Evolutionary conservation across 2,797 vertebrate genomes (phyloP).

Genomic region (Merluccius polli): DNA sequence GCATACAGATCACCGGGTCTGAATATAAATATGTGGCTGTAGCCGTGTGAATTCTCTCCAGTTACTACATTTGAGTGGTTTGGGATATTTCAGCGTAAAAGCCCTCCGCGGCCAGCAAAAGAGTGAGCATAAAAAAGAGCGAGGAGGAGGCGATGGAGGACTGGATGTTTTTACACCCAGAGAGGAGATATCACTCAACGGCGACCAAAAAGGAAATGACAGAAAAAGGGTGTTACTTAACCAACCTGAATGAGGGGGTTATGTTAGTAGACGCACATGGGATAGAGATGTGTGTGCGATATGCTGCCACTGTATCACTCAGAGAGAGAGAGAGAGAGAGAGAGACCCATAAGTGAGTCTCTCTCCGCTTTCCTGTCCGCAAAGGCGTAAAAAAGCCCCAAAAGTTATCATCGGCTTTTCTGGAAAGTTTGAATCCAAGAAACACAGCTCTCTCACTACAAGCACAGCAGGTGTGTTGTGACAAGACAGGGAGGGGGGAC

Average conservation of each 20-base stretch:
- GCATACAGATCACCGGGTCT: not conserved
- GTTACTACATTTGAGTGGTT: not conserved
- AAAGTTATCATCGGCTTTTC: too few species aligned
- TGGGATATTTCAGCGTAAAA: not conserved
- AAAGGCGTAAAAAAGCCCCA: too few species aligned
- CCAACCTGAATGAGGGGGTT: not conserved
- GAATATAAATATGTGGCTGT: not conserved
- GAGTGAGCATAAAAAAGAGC: not conserved
- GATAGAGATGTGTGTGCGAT: not conserved
- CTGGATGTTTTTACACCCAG: too few species aligned
- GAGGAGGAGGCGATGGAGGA: not conserved
- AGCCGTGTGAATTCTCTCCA: not conserved
- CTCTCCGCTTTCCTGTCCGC: too few species aligned
- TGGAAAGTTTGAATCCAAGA: not conserved
- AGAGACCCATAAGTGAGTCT: too few species aligned
- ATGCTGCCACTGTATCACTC: constrained; percentile 44
- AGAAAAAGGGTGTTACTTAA: too few species aligned
- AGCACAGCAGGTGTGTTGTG: not conserved
- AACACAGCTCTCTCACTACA: not conserved
- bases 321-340: constrained; percentile 13
- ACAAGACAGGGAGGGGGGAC: too few species aligned
- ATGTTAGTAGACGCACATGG: too few species aligned
- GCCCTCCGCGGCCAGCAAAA: not conserved
- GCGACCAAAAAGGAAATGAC: too few species aligned
- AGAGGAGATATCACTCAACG: too few species aligned